Percentiles rank a stretch among this genome's conserved stretches.
Evolutionary conservation across 2,888 invertebrate genomes (phyloP).

Genomic region (Drosophila antonietae): DNA sequence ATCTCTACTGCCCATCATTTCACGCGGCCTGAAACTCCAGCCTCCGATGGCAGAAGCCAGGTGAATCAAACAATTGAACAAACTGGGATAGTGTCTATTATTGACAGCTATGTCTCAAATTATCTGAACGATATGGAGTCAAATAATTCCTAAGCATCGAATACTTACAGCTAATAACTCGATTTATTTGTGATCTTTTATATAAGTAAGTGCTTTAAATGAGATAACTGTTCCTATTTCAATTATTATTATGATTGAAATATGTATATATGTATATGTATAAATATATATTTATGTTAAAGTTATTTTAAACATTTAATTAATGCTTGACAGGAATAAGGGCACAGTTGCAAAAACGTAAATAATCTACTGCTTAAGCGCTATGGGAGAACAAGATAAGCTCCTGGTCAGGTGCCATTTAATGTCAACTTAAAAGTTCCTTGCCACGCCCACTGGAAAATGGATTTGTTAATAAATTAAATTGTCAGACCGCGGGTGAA

Average conservation of each 20-base stretch:
- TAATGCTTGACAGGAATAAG: background rate
- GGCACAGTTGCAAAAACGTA: background rate
- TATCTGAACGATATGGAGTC: constrained; percentile 33
- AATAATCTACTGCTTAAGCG: background rate
- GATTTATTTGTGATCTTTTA: constrained; percentile 6
- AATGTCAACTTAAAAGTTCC: background rate
- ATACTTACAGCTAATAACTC: background rate
- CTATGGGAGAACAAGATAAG: background rate
- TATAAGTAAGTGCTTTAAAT: background rate
- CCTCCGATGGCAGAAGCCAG: background rate
- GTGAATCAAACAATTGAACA: constrained; percentile 31
- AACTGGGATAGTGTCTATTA: constrained; percentile 43
- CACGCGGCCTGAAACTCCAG: background rate
- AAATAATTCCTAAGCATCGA: background rate
- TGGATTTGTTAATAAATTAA: constrained; percentile 1
- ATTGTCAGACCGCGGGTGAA: background rate
- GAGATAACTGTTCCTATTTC: background rate
- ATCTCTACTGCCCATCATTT: background rate
- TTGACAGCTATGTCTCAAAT: constrained; percentile 42
- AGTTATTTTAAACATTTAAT: background rate
- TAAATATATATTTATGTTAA: background rate
- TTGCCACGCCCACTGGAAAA: background rate
- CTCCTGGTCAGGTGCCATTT: background rate
- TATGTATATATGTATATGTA: background rate
- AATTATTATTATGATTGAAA: background rate